phyloP scores from a whole-genome alignment of 2,888 invertebrate genomes.

The Leucoptera coffeella region DNA sequence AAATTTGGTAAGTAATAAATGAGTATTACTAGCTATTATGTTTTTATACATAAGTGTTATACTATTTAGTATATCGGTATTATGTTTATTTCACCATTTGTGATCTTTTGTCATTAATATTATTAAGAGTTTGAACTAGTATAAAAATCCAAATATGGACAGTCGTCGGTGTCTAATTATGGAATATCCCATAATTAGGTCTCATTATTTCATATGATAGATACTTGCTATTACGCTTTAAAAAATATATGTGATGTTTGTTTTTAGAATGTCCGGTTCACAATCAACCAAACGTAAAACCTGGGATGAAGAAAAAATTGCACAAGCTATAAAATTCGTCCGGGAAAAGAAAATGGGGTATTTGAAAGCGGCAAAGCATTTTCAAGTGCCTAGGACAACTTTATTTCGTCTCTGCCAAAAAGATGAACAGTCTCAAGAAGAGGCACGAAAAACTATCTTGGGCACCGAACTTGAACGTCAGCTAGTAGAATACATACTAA shows the following conservation, averaged over 20 bases:
- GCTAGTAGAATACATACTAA: constrained; percentile 7
- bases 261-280: too few relatives aligned
- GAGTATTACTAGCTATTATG: constrained; percentile 5
- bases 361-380: too few relatives aligned
- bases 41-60: constrained; percentile 6
- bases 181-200: neutral
- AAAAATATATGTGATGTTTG: constrained; percentile 1
- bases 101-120: constrained; percentile 4
- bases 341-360: too few relatives aligned
- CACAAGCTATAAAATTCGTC: too few relatives aligned
- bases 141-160: neutral
- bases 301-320: too few relatives aligned
- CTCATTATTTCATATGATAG: constrained; percentile 1
- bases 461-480: constrained; percentile 3
- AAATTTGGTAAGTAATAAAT: constrained; percentile 8
- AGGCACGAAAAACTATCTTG: constrained; percentile 7
- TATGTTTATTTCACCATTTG: constrained; percentile 4
- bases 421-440: constrained; percentile 6
- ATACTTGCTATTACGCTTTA: constrained; percentile 1
- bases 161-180: constrained; percentile 2
- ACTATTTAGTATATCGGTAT: constrained; percentile 1
- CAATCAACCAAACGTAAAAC: too few relatives aligned
- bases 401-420: too few relatives aligned
- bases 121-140: constrained; percentile 1
- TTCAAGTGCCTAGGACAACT: too few relatives aligned